Conservation (phyloP, 2,888 invertebrate species). For the Calameuta pallipes region DNA sequence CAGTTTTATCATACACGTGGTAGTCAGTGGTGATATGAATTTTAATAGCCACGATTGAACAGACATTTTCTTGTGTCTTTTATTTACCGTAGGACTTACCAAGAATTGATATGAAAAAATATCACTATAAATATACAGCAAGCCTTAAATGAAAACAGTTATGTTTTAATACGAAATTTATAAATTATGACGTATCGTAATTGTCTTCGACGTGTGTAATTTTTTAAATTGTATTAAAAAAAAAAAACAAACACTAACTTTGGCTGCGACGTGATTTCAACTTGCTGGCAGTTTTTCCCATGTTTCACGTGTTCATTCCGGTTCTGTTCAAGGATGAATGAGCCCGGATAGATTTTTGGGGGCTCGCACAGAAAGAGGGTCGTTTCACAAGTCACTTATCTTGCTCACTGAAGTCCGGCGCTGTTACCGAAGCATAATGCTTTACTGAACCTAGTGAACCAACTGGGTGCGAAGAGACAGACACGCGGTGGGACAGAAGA, state of each 20-base stretch:
- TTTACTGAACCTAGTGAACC: slow-evolving; percentile 45
- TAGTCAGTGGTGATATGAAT: neutral
- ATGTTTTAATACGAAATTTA: neutral
- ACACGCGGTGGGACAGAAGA: slow-evolving; percentile 20
- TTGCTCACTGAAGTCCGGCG: slow-evolving; percentile 5
- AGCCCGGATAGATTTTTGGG: neutral
- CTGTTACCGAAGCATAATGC: slow-evolving; percentile 46
- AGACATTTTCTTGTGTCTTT: neutral
- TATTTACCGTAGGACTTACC: neutral
- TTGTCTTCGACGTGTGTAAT: neutral
- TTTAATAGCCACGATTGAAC: neutral
- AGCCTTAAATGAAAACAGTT: neutral
- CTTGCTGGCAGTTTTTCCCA: slow-evolving; percentile 59
- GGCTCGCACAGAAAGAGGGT: neutral
- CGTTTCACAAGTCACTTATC: neutral
- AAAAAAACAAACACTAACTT: slow-evolving; percentile 44
- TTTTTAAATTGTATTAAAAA: too few species aligned
- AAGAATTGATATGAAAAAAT: neutral
- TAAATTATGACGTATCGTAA: neutral
- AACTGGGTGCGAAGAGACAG: slow-evolving; percentile 39
- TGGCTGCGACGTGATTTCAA: slow-evolving; percentile 53
- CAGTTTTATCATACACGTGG: neutral
- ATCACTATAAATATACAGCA: neutral
- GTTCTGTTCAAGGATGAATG: neutral
- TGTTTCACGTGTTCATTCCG: slow-evolving; percentile 26